A percentile compares a stretch with the other conserved stretches of the same genome.
Conservation (phyloP, 2,797 vertebrate genomes). For the Melopsittacus undulatus region DNA sequence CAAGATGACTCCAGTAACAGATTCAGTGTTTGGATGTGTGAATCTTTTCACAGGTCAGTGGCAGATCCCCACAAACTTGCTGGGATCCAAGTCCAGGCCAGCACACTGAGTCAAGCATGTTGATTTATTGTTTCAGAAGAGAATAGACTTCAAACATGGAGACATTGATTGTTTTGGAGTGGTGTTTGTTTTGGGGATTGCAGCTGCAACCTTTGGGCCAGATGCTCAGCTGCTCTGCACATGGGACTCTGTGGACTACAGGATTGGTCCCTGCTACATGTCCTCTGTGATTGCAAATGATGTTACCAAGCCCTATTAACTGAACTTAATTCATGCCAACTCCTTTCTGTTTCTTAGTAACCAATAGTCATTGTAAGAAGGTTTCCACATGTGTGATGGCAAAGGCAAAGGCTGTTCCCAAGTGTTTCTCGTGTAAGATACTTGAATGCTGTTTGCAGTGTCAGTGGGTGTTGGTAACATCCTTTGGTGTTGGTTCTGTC, state of each 20-base stretch:
- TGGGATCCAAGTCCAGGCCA: not conserved
- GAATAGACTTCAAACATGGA: not conserved
- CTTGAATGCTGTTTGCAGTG: conserved; percentile 68
- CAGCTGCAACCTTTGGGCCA: not conserved
- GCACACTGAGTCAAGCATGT: not conserved
- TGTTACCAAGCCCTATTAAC: not conserved
- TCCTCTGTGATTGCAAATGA: not conserved
- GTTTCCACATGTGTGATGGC: conserved; percentile 91
- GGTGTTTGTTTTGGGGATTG: not conserved
- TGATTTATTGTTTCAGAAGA: not conserved
- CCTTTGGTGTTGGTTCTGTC: conserved; percentile 66
- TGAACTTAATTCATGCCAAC: conserved; percentile 53
- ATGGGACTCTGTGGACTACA: not conserved
- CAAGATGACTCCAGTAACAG: not conserved
- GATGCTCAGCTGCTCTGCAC: not conserved
- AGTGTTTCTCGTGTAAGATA: conserved; percentile 91
- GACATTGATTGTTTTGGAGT: not conserved
- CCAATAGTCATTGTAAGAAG: conserved; percentile 88
- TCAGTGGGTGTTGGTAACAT: conserved; percentile 37
- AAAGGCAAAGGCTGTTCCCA: conserved; percentile 85
- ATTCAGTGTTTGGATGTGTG: not conserved
- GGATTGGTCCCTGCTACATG: not conserved
- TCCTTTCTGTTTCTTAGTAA: conserved; percentile 84
- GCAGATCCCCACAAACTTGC: not conserved
- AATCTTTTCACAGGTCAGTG: not conserved